Evolutionary conservation across 2,113 vertebrate species (phyloP).

Genomic region (Apaloderma vittatum): DNA sequence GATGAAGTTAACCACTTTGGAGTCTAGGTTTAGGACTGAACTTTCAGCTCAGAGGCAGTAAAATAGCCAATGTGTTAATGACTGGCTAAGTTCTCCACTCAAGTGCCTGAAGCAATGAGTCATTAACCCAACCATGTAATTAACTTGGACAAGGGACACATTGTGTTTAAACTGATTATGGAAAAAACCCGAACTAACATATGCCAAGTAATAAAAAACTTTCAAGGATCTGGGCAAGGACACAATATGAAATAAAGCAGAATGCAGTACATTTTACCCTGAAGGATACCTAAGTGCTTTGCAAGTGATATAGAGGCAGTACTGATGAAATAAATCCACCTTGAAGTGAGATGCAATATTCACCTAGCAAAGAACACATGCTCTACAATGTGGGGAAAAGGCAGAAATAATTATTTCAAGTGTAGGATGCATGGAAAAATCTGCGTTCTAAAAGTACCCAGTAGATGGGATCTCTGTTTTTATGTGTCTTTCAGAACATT

Average conservation of each 20-base stretch:
- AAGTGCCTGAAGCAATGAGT: conserved; percentile 20
- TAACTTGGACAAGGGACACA: conserved; percentile 41
- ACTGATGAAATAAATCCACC: not conserved
- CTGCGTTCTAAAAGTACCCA: not conserved
- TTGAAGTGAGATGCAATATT: not conserved
- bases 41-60: not conserved
- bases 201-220: conserved; percentile 38
- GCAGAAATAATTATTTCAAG: not conserved
- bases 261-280: not conserved
- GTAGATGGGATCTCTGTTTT: not conserved
- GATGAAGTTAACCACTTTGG: not conserved
- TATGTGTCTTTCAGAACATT: not conserved
- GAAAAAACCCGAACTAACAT: not conserved
- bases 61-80: not conserved
- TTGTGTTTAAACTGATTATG: conserved; percentile 1
- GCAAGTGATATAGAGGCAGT: not conserved
- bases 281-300: conserved; percentile 1
- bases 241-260: not conserved
- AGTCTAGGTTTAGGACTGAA: not conserved
- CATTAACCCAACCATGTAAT: conserved; percentile 54
- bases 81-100: not conserved
- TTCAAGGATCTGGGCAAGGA: conserved; percentile 39
- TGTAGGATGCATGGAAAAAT: not conserved
- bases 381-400: not conserved
- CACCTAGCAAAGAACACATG: not conserved